A percentile compares a stretch with the other conserved stretches of the same genome.
Evolutionary conservation across 2,888 invertebrate genomes (phyloP).

Genomic region (Zygaena filipendulae): DNA sequence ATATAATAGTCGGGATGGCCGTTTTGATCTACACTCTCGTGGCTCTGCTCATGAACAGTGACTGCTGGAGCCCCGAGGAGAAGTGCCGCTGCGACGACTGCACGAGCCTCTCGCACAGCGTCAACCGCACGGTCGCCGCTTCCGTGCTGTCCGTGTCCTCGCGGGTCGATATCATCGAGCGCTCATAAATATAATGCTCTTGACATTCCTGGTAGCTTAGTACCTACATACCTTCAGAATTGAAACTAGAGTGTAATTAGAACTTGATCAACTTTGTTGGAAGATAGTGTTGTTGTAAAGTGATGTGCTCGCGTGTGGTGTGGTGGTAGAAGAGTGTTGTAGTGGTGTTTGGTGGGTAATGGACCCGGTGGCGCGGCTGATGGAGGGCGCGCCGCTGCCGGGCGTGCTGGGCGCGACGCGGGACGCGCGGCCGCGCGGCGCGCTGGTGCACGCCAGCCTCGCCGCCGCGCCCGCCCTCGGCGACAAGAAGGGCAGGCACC

Average conservation of each 20-base stretch:
- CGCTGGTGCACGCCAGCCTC: conserved; percentile 81
- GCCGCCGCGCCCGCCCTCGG: conserved; percentile 78
- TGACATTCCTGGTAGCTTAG: neutral
- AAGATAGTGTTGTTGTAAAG: no score
- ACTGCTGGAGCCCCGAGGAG: conserved; percentile 39
- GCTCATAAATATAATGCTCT: neutral
- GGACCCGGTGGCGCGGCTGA: conserved; percentile 86
- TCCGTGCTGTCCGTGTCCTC: conserved; percentile 21
- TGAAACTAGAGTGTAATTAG: conserved; percentile 10
- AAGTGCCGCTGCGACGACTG: conserved; percentile 56
- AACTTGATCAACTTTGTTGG: no score
- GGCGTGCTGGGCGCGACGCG: conserved; percentile 63
- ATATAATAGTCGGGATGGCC: conserved; percentile 47
- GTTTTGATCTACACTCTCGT: conserved; percentile 46
- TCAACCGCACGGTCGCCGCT: conserved; percentile 21
- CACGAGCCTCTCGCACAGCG: conserved; percentile 28
- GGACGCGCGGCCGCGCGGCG: conserved; percentile 72
- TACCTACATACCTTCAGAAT: conserved; percentile 1
- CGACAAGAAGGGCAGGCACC: conserved; percentile 80
- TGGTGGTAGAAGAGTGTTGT: conserved; percentile 18
- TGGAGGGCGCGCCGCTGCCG: conserved; percentile 78
- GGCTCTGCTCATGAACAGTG: conserved; percentile 35
- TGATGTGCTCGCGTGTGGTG: no score
- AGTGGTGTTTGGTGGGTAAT: conserved; percentile 44
- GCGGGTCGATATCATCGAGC: conserved; percentile 1